Evolutionary conservation across 1,140 invertebrate species (phyloP).

Genomic region (silkworm (Bombyx mori)): ASM3026992v2 NC_085115.1:10203501-10204000

Average conservation of each 20-base stretch:
- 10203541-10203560: too few relatives aligned
- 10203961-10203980: too few relatives aligned
- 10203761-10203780: slow-evolving; percentile 27
- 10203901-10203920: too few relatives aligned
- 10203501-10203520: too few relatives aligned
- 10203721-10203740: slow-evolving; percentile 38
- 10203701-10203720: slow-evolving; percentile 24
- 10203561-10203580: too few relatives aligned
- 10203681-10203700: slow-evolving; percentile 14
- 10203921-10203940: too few relatives aligned
- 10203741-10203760: slow-evolving; percentile 41
- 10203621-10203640: slow-evolving; percentile 17
- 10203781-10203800: slow-evolving; percentile 29
- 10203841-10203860: slow-evolving; percentile 16
- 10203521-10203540: too few relatives aligned
- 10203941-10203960: too few relatives aligned
- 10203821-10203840: slow-evolving; percentile 19
- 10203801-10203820: slow-evolving; percentile 40
- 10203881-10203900: too few relatives aligned
- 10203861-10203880: slow-evolving; percentile 1
- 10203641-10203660: slow-evolving; percentile 13
- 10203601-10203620: background rate
- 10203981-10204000: too few relatives aligned
- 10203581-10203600: too few relatives aligned
- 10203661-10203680: slow-evolving; percentile 19